phyloP scores from a whole-genome alignment of 2,888 invertebrate species.

The Sarcophaga variegata region DNA sequence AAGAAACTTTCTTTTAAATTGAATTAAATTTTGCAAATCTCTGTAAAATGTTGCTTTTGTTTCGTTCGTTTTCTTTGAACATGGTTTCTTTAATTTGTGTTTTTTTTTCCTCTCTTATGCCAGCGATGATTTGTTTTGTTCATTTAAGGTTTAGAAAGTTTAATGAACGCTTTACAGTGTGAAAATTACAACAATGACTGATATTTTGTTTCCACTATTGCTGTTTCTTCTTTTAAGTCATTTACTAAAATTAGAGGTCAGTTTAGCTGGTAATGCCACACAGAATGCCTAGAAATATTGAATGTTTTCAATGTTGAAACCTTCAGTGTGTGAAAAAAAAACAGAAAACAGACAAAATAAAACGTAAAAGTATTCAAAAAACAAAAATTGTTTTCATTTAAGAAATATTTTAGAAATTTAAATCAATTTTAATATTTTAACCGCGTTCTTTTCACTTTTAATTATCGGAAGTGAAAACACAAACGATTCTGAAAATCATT shows the following conservation, averaged over 20 bases:
- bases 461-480: no score
- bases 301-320: no score
- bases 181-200: constrained; percentile 63
- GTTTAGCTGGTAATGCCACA: neutral
- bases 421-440: no score
- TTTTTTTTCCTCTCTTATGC: constrained; percentile 12
- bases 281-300: no score
- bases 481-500: no score
- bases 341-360: no score
- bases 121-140: neutral
- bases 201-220: constrained; percentile 29
- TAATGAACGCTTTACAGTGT: constrained; percentile 43
- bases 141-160: constrained; percentile 58
- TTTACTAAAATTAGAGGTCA: constrained; percentile 10
- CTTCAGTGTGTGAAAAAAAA: no score
- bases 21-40: neutral
- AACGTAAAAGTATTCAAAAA: no score
- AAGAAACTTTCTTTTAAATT: neutral
- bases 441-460: no score
- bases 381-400: no score
- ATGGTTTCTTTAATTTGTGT: constrained; percentile 17
- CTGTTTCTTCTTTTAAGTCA: neutral
- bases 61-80: neutral
- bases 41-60: neutral
- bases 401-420: no score